phyloP scores from a whole-genome alignment of 2,888 invertebrate species.

The Pheosia tremula region DNA sequence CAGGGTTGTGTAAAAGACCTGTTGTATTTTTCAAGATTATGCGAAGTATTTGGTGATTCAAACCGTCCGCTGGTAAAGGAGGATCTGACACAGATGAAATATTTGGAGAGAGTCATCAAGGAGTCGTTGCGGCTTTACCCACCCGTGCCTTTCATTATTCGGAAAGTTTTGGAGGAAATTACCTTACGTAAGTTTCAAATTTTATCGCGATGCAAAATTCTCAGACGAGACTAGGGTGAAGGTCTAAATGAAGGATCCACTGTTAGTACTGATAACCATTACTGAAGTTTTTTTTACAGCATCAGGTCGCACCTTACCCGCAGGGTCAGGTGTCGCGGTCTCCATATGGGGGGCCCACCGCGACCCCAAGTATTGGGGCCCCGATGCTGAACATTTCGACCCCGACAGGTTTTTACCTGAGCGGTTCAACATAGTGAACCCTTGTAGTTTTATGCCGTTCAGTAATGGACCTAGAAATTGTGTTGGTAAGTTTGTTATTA shows the following conservation, averaged over 20 bases:
- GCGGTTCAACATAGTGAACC: conserved; percentile 61
- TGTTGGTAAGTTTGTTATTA: conserved; percentile 62
- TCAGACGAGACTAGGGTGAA: too few species aligned
- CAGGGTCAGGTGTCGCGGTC: conserved; percentile 74
- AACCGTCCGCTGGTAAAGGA: conserved; percentile 65
- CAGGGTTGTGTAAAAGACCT: too few species aligned
- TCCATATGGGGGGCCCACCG: conserved; percentile 81
- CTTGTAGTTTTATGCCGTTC: conserved; percentile 80
- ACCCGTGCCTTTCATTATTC: conserved; percentile 72
- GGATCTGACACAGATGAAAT: conserved; percentile 63
- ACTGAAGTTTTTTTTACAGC: conserved; percentile 42
- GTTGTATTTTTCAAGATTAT: conserved; percentile 49
- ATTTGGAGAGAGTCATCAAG: conserved; percentile 70
- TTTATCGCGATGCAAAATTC: too few species aligned
- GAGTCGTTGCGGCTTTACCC: conserved; percentile 72
- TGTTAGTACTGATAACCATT: too few species aligned
- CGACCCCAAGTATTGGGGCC: conserved; percentile 84
- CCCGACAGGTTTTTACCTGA: conserved; percentile 86
- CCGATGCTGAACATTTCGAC: conserved; percentile 85
- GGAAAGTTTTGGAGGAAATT: conserved; percentile 69
- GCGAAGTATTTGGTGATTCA: conserved; percentile 63
- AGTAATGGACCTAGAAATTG: conserved; percentile 82
- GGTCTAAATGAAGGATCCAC: too few species aligned
- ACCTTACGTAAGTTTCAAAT: conserved; percentile 61
- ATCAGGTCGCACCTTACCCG: conserved; percentile 69